Conservation (phyloP, 2,888 invertebrate species). For the Disparrhopalites patrizii region DNA sequence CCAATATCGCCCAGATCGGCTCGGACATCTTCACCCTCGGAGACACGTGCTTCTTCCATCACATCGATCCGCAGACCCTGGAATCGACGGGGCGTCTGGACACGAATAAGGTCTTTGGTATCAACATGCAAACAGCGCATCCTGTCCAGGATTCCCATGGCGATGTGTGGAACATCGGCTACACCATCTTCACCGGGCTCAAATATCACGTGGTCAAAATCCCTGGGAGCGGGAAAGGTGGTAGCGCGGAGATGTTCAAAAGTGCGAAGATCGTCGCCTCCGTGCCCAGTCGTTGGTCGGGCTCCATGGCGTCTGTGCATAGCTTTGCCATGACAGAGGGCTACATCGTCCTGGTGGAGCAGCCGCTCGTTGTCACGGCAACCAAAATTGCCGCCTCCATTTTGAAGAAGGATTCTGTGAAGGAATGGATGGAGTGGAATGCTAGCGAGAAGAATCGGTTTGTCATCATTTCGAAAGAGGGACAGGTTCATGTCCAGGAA, state of each 20-base stretch:
- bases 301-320: constrained; percentile 33
- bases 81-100: constrained; percentile 40
- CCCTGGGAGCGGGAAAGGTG: constrained; percentile 40
- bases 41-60: constrained; percentile 17
- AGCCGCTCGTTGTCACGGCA: constrained; percentile 28
- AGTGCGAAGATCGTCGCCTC: constrained; percentile 26
- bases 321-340: constrained; percentile 25
- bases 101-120: constrained; percentile 49
- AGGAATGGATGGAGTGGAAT: constrained; percentile 27
- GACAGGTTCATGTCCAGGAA: constrained; percentile 50
- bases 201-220: constrained; percentile 51
- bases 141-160: constrained; percentile 53
- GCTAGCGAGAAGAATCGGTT: constrained; percentile 50
- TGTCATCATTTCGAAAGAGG: constrained; percentile 52
- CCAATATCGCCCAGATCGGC: constrained; percentile 6
- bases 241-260: constrained; percentile 33
- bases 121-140: constrained; percentile 53
- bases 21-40: not conserved
- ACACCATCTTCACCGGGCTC: constrained; percentile 41
- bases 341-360: constrained; percentile 23
- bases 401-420: constrained; percentile 31
- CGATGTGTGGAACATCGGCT: constrained; percentile 52
- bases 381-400: constrained; percentile 33
- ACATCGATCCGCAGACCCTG: not conserved
- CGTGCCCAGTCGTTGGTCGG: constrained; percentile 33